A percentile compares a stretch with the other conserved stretches of the same genome.
phyloP scores from a whole-genome alignment of 2,113 vertebrate species.

The Corynorhinus townsendii region DNA sequence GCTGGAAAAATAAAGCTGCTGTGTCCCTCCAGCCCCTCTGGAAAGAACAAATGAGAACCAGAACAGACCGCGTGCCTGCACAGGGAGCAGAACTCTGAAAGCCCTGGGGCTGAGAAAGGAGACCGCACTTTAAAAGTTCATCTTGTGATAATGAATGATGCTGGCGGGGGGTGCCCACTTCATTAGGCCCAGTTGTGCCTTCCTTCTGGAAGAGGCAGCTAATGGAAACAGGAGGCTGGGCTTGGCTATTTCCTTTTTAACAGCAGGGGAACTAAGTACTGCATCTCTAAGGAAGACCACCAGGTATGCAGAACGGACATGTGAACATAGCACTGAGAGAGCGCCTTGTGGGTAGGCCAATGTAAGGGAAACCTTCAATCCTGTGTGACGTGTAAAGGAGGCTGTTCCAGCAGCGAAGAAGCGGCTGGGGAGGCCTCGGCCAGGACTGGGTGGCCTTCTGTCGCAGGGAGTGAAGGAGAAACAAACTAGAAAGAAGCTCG shows the following conservation, averaged over 20 bases:
- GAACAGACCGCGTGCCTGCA: constrained; percentile 2
- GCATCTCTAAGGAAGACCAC: neutral
- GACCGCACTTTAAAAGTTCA: neutral
- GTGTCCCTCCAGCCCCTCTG: neutral
- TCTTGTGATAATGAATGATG: constrained; percentile 12
- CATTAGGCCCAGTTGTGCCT: constrained; percentile 29
- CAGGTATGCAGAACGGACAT: neutral
- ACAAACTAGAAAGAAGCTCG: constrained; percentile 80
- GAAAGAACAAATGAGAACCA: neutral
- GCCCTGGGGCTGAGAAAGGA: neutral
- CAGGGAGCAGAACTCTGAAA: neutral
- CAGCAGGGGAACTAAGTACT: neutral
- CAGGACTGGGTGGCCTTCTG: constrained; percentile 39
- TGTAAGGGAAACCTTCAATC: neutral
- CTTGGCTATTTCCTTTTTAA: neutral
- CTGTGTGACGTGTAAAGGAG: constrained; percentile 47
- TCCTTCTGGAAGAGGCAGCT: constrained; percentile 15
- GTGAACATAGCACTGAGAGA: neutral
- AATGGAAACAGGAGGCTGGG: neutral
- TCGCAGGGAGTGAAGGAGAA: constrained; percentile 55
- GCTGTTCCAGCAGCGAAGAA: neutral
- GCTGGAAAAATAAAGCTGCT: constrained; percentile 5
- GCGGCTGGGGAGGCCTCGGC: neutral
- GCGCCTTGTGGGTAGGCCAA: neutral
- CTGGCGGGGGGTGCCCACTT: neutral